These are phyloP conservation scores for Pherbina coryleti DNA, from an alignment of 2,888 invertebrate genomes.

Conservation along the genomic window DNA sequence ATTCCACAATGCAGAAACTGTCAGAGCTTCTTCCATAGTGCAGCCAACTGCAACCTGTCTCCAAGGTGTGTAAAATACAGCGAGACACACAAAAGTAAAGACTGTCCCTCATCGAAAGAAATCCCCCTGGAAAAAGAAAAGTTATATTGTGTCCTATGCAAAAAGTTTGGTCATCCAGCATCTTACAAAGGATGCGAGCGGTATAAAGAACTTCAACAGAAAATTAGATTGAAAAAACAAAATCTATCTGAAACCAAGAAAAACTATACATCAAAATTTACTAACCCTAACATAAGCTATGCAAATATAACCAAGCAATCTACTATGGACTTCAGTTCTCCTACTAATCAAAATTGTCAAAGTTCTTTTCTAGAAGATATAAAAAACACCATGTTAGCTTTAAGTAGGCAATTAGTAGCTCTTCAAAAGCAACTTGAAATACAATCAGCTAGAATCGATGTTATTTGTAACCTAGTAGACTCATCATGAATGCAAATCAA, in stretches of 20 bases:
- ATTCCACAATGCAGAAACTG: no score
- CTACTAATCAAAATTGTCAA: background rate
- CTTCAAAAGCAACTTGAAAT: constrained; percentile 23
- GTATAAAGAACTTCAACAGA: no score
- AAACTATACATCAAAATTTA: background rate
- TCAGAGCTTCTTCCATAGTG: no score
- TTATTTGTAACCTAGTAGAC: constrained; percentile 19
- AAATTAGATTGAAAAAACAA: no score
- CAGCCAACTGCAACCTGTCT: no score
- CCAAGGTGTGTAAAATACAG: no score
- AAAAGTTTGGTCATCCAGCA: background rate
- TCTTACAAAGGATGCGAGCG: no score
- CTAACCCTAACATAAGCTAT: background rate
- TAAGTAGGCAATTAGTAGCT: no score
- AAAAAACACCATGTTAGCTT: constrained; percentile 26
- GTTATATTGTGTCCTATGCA: background rate
- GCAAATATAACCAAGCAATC: background rate
- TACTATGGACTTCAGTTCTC: background rate
- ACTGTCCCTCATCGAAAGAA: no score
- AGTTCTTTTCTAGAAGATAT: constrained; percentile 18
- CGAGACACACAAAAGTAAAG: no score
- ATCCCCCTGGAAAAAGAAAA: background rate
- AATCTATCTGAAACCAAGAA: no score
- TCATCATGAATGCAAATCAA: constrained; percentile 9
- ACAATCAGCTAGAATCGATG: constrained; percentile 22